Evolutionary conservation across 2,888 invertebrate species (phyloP).

Genomic region (Alloplasta piceator): DNA sequence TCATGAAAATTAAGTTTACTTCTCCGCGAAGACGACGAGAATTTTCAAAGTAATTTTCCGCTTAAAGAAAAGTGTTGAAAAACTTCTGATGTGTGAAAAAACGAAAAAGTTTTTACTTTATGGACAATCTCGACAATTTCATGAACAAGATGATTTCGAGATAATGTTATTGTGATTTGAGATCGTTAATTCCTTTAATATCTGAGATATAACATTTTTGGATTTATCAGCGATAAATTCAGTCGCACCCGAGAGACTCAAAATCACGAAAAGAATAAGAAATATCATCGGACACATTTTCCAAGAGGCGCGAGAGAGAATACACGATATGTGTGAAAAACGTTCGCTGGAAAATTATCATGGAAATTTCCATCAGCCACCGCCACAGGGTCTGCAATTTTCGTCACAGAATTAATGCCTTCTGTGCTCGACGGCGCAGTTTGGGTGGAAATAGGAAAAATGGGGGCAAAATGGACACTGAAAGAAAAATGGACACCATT

Average conservation of each 20-base stretch:
- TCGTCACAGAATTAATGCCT: constrained; percentile 61
- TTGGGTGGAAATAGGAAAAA: constrained; percentile 25
- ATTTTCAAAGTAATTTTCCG: no score
- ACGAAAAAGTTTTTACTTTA: no score
- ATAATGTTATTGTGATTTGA: no score
- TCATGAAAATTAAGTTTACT: constrained; percentile 17
- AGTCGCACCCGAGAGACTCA: constrained; percentile 9
- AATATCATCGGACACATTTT: constrained; percentile 15
- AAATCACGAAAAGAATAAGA: constrained; percentile 22
- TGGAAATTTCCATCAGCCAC: constrained; percentile 61
- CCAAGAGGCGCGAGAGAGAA: constrained; percentile 4
- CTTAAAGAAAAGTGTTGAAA: no score
- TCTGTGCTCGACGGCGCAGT: constrained; percentile 2
- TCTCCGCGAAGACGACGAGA: neutral
- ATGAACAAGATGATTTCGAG: neutral
- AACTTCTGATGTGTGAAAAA: no score
- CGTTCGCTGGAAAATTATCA: constrained; percentile 57
- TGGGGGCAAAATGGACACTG: no score
- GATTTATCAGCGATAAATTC: constrained; percentile 28
- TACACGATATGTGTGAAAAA: neutral
- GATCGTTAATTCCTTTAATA: no score
- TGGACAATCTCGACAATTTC: neutral
- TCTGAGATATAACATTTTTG: no score
- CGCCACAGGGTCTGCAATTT: constrained; percentile 35
- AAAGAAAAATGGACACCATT: no score